Base-by-base conservation (phyloP, 2,797 vertebrate genomes). In the Yasuhikotakia modesta region DNA sequence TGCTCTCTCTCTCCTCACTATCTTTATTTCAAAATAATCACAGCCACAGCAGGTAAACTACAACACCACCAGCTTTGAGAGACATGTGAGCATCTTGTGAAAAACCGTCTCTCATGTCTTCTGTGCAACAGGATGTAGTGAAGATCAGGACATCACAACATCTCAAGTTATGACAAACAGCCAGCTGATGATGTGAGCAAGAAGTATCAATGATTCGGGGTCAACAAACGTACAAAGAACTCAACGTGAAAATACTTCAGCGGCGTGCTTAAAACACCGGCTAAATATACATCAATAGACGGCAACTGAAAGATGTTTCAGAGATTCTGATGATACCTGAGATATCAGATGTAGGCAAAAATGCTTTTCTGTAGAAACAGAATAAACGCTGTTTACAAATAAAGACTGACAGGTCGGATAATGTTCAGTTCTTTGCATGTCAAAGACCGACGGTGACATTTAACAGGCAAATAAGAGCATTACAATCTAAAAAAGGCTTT, bases 361-460 rank as follows among this genome's bases (percentile, higher is more conserved):
- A 86, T 88, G 88, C 92, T 90, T 82, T 83, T 84, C 87, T 83
- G 78, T 86, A 89, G 39, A 73, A 6, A 61, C 45, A 19, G 48
- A 57, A 17, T 45, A 85, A 91, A 89, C 90, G 89, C 81, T 90
- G 90, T 91, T 94, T 93, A 91, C 88, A 94, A 90, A 94, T 90
- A 89, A 79, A 88, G 85, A 85, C 88, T 94, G 94, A 94, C 93
- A 95, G 88, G 71, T 89, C 84, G 85, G 92, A 85, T 91, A 92
- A 91, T 89, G 93, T 90, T 92, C 91, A 92, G 85, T 92, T 93
- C 88, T 91, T 92, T 94, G 92, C 89, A 89, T 87, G 89, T 89
- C 89, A 89, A 90, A 94, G 94, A 91, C 87, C 91, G 92, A 91
- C 93, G 94, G 88, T 93, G 92, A 93, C 91, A 94, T 95, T 95